Evolutionary conservation across 2,888 invertebrate species (phyloP), one percentile per base, ranked within the genome.

Genomic region (Augiades crinisus): DNA sequence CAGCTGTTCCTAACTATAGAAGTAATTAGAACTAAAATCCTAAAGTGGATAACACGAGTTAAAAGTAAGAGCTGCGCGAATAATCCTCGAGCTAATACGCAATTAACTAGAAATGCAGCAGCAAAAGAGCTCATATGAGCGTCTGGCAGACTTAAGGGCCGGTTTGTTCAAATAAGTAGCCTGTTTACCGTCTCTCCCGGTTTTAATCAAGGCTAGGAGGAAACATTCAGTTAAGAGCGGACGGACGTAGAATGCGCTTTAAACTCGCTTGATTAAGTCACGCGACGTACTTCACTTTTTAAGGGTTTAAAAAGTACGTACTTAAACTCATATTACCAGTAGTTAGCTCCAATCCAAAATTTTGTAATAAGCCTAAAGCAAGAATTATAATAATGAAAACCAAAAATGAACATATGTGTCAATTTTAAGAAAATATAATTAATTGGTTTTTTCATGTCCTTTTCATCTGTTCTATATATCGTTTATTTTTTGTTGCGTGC

Each of bases 141-240:
- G 61, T 67, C 67, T 67, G 64, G 62, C 33, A 55, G 66, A 61
- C 67, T 61, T 68, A 65, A 67, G 68, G 65, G 69, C 66, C 62
- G 65, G 76, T 74, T 75, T 74, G 73, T 73, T 71, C 70, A 75
- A 75, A 75, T 78, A 75, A 78, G 73, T 72, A 67, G 70, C 68
- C 63, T 67, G 72, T 74, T 72, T 64, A 51, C 51, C 33, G 55
- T 54, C 55, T 68, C 49, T 70, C 70, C 72, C 68, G 64, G 77
- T 78, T 79, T 78, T 81, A 80, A 82, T 82, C 78, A 80, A 80
- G 64, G 66, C 72, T 68, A 66, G 64, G 65, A 65, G 67, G 64
- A 65, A 56, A 56, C 69, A 62, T 61, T 64, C 60, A 66, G 64
- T 61, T 62, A 65, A 60, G 73, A 67, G 69, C 66, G 70, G 67